phyloP scores from a whole-genome alignment of 1,140 invertebrate genomes.

The Dufourea novaeangliae region DNA sequence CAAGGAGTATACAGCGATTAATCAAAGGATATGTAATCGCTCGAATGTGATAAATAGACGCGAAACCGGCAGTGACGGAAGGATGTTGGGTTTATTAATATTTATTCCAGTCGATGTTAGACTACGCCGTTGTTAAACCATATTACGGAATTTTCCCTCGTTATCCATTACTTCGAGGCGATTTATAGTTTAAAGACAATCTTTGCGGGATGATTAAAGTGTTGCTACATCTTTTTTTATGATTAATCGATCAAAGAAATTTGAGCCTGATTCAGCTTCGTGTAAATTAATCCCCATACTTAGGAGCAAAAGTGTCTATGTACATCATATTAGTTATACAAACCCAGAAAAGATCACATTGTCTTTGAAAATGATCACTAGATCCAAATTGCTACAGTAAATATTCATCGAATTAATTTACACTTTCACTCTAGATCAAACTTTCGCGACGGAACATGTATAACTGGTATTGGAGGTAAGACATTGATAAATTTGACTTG shows the following conservation, averaged over 20 bases:
- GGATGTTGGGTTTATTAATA: slow-evolving; percentile 30
- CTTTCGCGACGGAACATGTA: not conserved
- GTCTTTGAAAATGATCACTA: too few relatives aligned
- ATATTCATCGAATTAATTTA: not conserved
- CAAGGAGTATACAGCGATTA: not conserved
- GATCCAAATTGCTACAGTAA: not conserved
- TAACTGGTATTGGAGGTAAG: not conserved
- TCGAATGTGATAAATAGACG: not conserved
- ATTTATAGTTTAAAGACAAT: not conserved
- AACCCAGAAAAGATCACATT: too few relatives aligned
- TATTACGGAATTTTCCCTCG: not conserved
- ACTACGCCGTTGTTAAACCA: not conserved
- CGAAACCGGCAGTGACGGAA: too few relatives aligned
- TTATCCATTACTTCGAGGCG: not conserved
- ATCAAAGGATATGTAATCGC: not conserved
- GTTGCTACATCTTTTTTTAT: too few relatives aligned
- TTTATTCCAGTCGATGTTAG: not conserved
- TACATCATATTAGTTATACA: too few relatives aligned
- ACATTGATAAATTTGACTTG: too few relatives aligned
- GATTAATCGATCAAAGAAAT: too few relatives aligned
- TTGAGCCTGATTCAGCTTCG: too few relatives aligned
- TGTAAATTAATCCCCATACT: too few relatives aligned
- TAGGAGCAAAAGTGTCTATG: too few relatives aligned
- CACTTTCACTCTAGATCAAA: not conserved
- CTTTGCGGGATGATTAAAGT: too few relatives aligned